Conservation (phyloP, 2,888 invertebrate species). For the Drosophila algonquin region DNA sequence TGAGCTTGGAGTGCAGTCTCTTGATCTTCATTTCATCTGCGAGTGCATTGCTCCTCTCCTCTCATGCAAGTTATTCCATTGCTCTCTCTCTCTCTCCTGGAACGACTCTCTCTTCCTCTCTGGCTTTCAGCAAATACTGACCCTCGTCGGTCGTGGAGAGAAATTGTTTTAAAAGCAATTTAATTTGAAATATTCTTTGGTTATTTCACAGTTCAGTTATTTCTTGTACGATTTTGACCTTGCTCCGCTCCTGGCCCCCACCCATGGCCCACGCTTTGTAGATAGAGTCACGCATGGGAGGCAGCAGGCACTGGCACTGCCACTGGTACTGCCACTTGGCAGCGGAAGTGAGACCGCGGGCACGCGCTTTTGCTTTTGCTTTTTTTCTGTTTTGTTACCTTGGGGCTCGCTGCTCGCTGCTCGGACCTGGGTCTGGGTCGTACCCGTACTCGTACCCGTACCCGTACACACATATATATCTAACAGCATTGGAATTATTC, state of each 20-base stretch:
- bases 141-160: no score
- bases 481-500: slow-evolving; percentile 65
- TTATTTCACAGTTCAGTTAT: not conserved
- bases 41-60: no score
- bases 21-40: no score
- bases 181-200: not conserved
- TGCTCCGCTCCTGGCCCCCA: slow-evolving; percentile 45
- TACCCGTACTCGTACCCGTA: not conserved
- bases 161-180: not conserved
- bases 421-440: slow-evolving; percentile 28
- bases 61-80: no score
- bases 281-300: slow-evolving; percentile 70
- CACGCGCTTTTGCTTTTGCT: slow-evolving; percentile 63
- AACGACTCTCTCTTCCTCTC: no score
- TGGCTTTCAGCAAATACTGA: no score
- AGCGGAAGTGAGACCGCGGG: slow-evolving; percentile 72
- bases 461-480: slow-evolving; percentile 3
- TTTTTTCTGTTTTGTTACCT: slow-evolving; percentile 21
- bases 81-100: no score
- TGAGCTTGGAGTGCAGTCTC: no score
- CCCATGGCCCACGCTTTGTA: slow-evolving; percentile 35
- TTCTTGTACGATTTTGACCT: slow-evolving; percentile 7
- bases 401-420: slow-evolving; percentile 15
- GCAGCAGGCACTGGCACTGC: slow-evolving; percentile 1
- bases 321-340: slow-evolving; percentile 29